Conservation (phyloP, 2,888 invertebrate genomes). For the Mesochorus sp. region DNA sequence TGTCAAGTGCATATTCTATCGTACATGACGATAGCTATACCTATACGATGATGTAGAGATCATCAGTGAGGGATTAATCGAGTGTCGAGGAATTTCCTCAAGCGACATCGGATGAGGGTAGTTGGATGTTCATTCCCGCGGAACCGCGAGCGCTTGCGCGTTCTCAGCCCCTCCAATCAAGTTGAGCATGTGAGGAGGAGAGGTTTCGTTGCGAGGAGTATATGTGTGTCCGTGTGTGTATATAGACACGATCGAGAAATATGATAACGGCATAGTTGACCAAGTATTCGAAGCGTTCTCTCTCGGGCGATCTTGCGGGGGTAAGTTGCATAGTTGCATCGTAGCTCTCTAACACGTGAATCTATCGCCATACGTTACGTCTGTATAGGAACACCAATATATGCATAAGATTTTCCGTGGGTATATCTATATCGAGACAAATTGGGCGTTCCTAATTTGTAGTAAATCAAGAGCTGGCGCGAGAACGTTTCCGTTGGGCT, state of each 20-base stretch:
- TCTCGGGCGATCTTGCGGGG: conserved; percentile 4
- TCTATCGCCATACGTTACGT: conserved; percentile 7
- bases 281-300: conserved; percentile 67
- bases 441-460: conserved; percentile 67
- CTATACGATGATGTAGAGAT: not conserved
- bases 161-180: conserved; percentile 13
- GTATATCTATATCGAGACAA: conserved; percentile 39
- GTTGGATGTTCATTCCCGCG: conserved; percentile 44
- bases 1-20: too few species aligned
- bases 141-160: conserved; percentile 8
- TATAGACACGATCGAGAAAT: conserved; percentile 47
- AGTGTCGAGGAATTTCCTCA: conserved; percentile 48
- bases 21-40: not conserved
- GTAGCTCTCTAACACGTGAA: conserved; percentile 34
- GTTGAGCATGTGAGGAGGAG: not conserved
- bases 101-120: not conserved
- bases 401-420: not conserved
- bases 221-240: not conserved
- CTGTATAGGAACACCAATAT: not conserved
- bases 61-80: conserved; percentile 57
- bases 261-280: conserved; percentile 69
- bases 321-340: conserved; percentile 54
- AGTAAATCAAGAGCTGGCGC: conserved; percentile 63
- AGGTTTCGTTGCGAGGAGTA: conserved; percentile 1
- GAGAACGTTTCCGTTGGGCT: conserved; percentile 45